A percentile compares a stretch with the other conserved stretches of the same genome.
These are phyloP conservation scores for Salvelinus alpinus DNA, from an alignment of 2,113 vertebrate genomes.

Conservation along the genomic window DNA sequence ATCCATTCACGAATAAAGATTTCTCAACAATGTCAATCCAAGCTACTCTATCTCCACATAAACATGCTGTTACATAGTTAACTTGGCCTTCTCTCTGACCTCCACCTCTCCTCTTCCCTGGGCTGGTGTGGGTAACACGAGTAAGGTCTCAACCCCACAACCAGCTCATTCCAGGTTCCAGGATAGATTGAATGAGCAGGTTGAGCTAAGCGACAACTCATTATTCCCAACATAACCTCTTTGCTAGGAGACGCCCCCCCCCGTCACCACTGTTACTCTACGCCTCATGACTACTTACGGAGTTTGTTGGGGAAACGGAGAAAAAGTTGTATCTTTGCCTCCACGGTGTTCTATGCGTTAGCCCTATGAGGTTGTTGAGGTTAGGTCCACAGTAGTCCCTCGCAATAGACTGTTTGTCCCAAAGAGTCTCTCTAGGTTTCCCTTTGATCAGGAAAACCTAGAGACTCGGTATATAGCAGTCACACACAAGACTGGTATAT, in stretches of 20 bases:
- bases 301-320: too few species aligned
- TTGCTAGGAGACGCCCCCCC: neutral
- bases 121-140: constrained; percentile 51
- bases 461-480: too few species aligned
- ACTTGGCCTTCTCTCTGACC: neutral
- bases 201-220: neutral
- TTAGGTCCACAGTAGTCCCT: constrained; percentile 10
- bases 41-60: too few species aligned
- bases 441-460: neutral
- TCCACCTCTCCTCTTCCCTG: neutral
- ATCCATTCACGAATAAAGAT: too few species aligned
- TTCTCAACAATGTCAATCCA: too few species aligned
- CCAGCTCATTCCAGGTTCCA: constrained; percentile 9
- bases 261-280: too few species aligned
- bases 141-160: constrained; percentile 57
- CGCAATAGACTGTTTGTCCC: neutral
- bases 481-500: too few species aligned
- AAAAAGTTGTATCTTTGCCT: neutral
- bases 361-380: neutral
- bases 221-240: constrained; percentile 35
- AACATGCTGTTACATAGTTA: neutral
- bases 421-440: constrained; percentile 23
- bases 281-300: too few species aligned
- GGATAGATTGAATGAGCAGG: constrained; percentile 49
- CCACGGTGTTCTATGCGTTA: neutral